phyloP scores from a whole-genome alignment of 2,888 invertebrate genomes.

The Thalpophila matura region DNA sequence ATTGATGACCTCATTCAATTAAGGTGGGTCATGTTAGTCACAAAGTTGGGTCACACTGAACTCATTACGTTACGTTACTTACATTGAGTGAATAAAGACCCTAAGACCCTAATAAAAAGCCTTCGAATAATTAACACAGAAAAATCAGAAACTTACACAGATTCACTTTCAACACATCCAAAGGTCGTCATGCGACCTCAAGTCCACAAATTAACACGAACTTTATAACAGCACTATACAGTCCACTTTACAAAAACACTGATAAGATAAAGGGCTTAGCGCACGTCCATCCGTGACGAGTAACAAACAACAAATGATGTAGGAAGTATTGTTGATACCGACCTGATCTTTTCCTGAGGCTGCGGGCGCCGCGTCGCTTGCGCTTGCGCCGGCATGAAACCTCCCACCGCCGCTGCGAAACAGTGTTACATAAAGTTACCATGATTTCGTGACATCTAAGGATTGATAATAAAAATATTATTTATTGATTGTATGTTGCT shows the following conservation, averaged over 20 bases:
- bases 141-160: conserved; percentile 60
- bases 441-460: conserved; percentile 63
- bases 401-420: conserved; percentile 86
- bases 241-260: conserved; percentile 49
- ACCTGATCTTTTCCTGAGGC: conserved; percentile 88
- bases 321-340: conserved; percentile 76
- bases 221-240: conserved; percentile 54
- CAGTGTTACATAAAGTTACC: conserved; percentile 82
- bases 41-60: too few relatives aligned
- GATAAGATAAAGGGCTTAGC: conserved; percentile 59
- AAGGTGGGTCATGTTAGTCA: neutral
- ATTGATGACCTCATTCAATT: conserved; percentile 30
- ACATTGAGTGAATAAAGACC: neutral
- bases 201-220: conserved; percentile 54
- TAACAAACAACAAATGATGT: conserved; percentile 79
- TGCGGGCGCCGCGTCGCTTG: conserved; percentile 77
- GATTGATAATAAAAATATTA: conserved; percentile 42
- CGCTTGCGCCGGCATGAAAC: conserved; percentile 82
- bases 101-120: conserved; percentile 25
- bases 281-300: conserved; percentile 73
- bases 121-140: neutral
- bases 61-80: too few relatives aligned
- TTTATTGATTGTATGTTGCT: conserved; percentile 21
- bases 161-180: conserved; percentile 58
- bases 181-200: conserved; percentile 60